Percentiles rank a stretch among this genome's conserved stretches.
phyloP scores from a whole-genome alignment of 2,113 vertebrate genomes.

The Lasiurus borealis region DNA sequence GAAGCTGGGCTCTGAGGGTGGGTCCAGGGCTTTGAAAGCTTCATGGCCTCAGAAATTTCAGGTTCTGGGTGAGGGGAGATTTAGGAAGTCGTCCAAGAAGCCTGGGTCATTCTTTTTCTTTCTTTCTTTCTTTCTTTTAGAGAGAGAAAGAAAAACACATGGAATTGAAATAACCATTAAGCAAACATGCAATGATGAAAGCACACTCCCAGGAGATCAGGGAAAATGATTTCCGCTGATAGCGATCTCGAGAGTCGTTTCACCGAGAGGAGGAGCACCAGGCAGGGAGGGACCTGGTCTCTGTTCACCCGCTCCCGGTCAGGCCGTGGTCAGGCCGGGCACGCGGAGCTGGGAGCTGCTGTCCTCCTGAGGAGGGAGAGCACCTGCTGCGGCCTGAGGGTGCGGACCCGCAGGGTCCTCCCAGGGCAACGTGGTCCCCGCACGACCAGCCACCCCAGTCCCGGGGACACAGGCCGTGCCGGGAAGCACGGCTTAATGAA shows the following conservation, averaged over 20 bases:
- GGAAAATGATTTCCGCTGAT: slow-evolving; percentile 63
- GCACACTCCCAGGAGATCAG: slow-evolving; percentile 45
- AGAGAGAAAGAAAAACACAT: not conserved
- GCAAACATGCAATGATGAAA: slow-evolving; percentile 59
- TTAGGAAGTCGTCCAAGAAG: not conserved
- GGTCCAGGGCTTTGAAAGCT: not conserved
- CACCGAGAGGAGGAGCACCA: not conserved
- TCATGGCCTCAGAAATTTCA: not conserved
- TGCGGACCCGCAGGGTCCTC: not conserved
- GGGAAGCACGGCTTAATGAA: not conserved
- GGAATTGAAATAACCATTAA: slow-evolving; percentile 55
- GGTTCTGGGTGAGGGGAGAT: not conserved
- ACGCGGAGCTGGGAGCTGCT: not conserved
- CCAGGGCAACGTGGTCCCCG: too few species aligned
- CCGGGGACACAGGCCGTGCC: not conserved
- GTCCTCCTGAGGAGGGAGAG: not conserved
- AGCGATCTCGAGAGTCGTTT: slow-evolving; percentile 58
- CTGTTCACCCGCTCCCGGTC: slow-evolving; percentile 23
- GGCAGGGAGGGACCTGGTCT: slow-evolving; percentile 24
- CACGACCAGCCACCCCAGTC: not conserved
- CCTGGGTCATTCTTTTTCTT: not conserved
- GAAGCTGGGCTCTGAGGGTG: not conserved
- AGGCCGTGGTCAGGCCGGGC: slow-evolving; percentile 11
- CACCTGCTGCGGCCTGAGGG: not conserved
- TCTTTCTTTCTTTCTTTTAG: not conserved